These are phyloP conservation scores for Dendroctonus valens DNA, from an alignment of 1,140 invertebrate species.

Conservation along the genomic window DNA sequence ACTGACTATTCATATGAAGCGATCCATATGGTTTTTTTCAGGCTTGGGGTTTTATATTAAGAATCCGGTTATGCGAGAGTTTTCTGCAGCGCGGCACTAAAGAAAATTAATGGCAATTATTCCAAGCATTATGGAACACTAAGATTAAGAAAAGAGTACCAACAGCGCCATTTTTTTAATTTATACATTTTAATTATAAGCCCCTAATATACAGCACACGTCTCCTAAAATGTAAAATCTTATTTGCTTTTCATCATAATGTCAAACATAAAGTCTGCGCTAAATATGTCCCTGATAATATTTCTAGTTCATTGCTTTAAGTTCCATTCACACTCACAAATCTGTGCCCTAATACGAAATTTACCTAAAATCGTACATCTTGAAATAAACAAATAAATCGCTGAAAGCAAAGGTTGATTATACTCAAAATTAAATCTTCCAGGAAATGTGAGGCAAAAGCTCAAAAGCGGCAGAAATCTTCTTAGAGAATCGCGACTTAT, in stretches of 20 bases:
- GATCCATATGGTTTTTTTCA: not conserved
- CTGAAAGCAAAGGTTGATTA: no score
- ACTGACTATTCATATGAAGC: not conserved
- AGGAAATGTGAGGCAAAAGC: no score
- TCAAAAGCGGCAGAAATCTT: no score
- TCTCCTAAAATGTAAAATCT: slow-evolving; percentile 2
- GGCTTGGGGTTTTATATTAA: not conserved
- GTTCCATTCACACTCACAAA: no score
- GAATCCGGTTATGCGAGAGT: not conserved
- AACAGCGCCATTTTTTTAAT: slow-evolving; percentile 4
- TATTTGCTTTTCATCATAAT: slow-evolving; percentile 9
- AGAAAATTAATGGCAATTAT: slow-evolving; percentile 28
- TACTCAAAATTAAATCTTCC: no score
- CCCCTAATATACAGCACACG: slow-evolving; percentile 14
- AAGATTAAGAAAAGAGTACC: slow-evolving; percentile 14
- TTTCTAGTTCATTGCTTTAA: no score
- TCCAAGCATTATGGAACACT: slow-evolving; percentile 15
- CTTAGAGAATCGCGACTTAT: no score
- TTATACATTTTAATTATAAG: slow-evolving; percentile 27
- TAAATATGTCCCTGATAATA: no score
- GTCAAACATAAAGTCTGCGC: no score
- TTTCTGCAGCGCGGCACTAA: slow-evolving; percentile 9
- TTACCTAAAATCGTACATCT: no score
- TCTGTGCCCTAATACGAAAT: no score
- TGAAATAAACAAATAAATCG: no score